Percentiles rank a stretch among this genome's conserved stretches.
Conservation (phyloP, 2,888 invertebrate genomes). For the Platerodrilus igneus region DNA sequence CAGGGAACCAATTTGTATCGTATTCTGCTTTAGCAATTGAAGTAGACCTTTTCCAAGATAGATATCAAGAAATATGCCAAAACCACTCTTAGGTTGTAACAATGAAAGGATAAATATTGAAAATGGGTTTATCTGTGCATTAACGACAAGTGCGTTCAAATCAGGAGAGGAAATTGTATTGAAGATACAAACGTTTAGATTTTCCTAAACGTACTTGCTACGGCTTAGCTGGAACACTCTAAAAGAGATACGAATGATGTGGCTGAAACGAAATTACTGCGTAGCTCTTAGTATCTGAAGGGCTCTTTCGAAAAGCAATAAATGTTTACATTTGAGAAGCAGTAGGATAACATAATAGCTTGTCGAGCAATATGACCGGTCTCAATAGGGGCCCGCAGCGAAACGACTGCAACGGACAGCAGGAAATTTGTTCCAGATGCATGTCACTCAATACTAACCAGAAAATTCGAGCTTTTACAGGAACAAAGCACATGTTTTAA, state of each 20-base stretch:
- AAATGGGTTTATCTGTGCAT: conserved; percentile 26
- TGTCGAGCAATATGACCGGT: conserved; percentile 41
- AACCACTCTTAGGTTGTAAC: conserved; percentile 19
- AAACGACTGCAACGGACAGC: conserved; percentile 42
- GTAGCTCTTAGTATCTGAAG: conserved; percentile 20
- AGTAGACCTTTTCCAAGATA: too few species aligned
- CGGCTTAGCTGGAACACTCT: too few species aligned
- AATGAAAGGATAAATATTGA: conserved; percentile 26
- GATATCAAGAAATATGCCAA: conserved; percentile 18
- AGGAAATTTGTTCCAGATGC: conserved; percentile 43
- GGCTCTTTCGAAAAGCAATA: conserved; percentile 36
- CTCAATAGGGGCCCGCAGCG: conserved; percentile 35
- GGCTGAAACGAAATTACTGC: conserved; percentile 8
- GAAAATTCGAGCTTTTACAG: background rate
- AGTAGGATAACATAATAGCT: conserved; percentile 39
- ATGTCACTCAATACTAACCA: conserved; percentile 29
- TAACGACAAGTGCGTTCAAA: conserved; percentile 21
- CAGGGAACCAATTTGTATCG: conserved; percentile 30
- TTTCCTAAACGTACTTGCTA: background rate
- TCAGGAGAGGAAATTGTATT: conserved; percentile 24
- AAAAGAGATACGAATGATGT: too few species aligned
- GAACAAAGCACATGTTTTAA: background rate
- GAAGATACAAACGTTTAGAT: conserved; percentile 15
- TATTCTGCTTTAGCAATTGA: background rate
- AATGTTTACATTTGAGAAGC: conserved; percentile 43